Conservation (phyloP, 2,113 vertebrate genomes). For the Mormyrus lacerda region DNA sequence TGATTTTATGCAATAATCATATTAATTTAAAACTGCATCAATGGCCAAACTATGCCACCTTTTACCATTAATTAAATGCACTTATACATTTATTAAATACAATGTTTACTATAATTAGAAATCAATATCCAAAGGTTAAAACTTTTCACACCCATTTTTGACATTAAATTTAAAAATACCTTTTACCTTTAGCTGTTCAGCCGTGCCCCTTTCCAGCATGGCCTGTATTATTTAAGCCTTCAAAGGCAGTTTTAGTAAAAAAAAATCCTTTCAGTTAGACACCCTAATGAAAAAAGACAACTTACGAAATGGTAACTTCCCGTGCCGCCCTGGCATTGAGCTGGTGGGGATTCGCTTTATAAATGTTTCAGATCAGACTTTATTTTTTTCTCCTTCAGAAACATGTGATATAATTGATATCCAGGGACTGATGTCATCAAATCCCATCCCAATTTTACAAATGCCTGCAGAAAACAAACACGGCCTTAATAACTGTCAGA, state of each 20-base stretch:
- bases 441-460: neutral
- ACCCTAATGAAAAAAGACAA: neutral
- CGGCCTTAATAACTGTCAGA: neutral
- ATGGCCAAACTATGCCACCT: neutral
- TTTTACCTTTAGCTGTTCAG: neutral
- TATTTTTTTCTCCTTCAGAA: neutral
- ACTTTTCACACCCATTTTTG: neutral
- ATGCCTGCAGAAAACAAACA: neutral
- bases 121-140: neutral
- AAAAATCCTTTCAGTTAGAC: neutral
- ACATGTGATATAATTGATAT: neutral
- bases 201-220: neutral
- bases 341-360: neutral
- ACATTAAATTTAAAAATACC: too few relatives aligned
- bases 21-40: neutral
- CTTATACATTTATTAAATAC: neutral
- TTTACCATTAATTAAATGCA: neutral
- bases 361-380: neutral
- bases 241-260: neutral
- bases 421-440: constrained; percentile 4
- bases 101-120: neutral
- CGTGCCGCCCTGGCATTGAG: neutral
- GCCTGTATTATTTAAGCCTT: neutral
- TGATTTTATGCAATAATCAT: neutral
- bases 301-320: neutral